These are phyloP conservation scores for Helicoverpa zea DNA, from an alignment of 1,140 invertebrate species.

Conservation along the genomic window DNA sequence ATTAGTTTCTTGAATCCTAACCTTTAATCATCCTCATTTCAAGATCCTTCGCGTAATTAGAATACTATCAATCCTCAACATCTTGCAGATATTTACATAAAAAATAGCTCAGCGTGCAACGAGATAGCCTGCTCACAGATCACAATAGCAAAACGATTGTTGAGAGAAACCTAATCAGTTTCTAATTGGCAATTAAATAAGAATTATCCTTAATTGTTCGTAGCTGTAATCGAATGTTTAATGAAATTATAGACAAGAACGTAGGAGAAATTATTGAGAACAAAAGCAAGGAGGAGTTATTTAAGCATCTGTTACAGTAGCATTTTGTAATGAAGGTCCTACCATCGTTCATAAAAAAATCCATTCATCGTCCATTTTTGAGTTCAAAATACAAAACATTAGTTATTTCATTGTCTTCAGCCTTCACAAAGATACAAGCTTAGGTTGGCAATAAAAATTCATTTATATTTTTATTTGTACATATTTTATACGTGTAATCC, in stretches of 20 bases:
- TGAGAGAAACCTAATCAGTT: constrained; percentile 5
- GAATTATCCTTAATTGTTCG: background rate
- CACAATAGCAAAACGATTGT: constrained; percentile 6
- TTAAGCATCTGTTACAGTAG: too few relatives aligned
- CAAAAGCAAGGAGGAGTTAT: background rate
- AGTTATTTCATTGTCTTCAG: too few relatives aligned
- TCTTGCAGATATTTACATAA: background rate
- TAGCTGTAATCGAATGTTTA: background rate
- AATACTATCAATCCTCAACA: background rate
- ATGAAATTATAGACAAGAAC: background rate
- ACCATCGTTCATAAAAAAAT: too few relatives aligned
- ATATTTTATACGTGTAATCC: background rate
- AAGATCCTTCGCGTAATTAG: too few relatives aligned
- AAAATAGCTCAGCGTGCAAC: background rate
- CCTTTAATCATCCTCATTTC: too few relatives aligned
- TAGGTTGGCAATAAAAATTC: background rate
- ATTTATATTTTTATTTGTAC: constrained; percentile 10
- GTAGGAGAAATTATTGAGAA: background rate
- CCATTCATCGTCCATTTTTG: too few relatives aligned
- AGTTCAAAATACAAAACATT: too few relatives aligned
- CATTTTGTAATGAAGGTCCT: too few relatives aligned
- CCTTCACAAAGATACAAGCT: too few relatives aligned
- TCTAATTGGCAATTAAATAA: constrained; percentile 4
- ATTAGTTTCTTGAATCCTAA: too few relatives aligned
- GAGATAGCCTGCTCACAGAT: background rate